Evolutionary conservation across 1,140 invertebrate genomes (phyloP).

Genomic region (Triops cancriformis): DNA sequence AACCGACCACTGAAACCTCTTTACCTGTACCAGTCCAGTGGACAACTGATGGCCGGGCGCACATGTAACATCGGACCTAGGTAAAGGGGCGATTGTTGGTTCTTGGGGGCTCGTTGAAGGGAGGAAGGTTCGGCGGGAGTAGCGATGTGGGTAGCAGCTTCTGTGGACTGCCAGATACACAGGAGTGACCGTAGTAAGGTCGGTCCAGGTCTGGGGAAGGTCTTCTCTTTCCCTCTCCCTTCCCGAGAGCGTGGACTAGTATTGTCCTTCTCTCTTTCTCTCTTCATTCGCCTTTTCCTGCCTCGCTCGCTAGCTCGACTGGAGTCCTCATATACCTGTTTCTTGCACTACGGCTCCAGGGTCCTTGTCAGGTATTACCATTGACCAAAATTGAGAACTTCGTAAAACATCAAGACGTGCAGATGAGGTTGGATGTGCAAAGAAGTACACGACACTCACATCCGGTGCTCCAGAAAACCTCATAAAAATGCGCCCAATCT

Average conservation of each 20-base stretch:
- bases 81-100: conserved; percentile 7
- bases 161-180: conserved; percentile 12
- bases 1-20: neutral
- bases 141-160: conserved; percentile 12
- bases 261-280: neutral
- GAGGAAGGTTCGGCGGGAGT: conserved; percentile 7
- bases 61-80: neutral
- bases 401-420: neutral
- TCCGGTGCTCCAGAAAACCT: neutral
- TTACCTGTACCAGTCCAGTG: conserved; percentile 5
- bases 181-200: conserved; percentile 10
- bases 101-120: conserved; percentile 1
- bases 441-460: neutral
- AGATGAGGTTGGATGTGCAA: neutral
- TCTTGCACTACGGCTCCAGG: neutral
- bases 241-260: neutral
- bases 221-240: neutral
- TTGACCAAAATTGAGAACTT: conserved; percentile 5
- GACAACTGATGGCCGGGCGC: neutral
- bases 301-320: neutral
- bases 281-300: neutral
- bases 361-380: neutral
- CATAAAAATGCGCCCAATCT: neutral
- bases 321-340: neutral
- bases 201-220: neutral